Evolutionary conservation across 30 jellyfish, hydroid and myxozoan species (phyloP), one percentile per base, ranked within the genome.

Genomic region (Aurelia sp.): DNA sequence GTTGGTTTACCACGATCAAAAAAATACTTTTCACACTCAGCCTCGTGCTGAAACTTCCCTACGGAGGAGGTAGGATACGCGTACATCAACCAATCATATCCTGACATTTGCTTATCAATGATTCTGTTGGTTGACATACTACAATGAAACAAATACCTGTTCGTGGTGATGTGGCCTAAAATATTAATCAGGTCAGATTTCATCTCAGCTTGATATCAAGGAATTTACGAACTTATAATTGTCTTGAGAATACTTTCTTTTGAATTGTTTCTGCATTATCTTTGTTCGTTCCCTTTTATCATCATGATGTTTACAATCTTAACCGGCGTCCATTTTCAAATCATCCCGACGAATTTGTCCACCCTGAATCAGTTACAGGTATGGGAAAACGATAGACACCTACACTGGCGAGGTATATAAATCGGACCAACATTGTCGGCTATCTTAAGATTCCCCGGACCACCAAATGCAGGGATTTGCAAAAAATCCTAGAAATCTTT

Each of bases 361-460:
- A 76, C 87, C 87, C 22, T 76, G 76, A 76, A 76, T 76, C 4
- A 11, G 27, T 11, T 23, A 33, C 87, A 55, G 87, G 87, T 76
- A 37, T 76, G 37, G n/a, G 37, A 30, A 30, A 6, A 50, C 16
- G 74, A 3, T 52, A 11, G 55, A 44, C 55, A 44, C 15, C 13
- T 44, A 44, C 10, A 44, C 16, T 44, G 55, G 55, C 55, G 17
- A 44, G 55, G 13, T 44, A 3, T 44, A 44, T 44, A 44, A 7
- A 44, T 9, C 55, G 55, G 55, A 44, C 55, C 55, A 44, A 44
- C 1, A 6, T 44, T 44, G 10, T 44, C 7, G 55, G 55, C 55
- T 5, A 13, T 44, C 55, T 10, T 44, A 44, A 13, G 15, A 44
- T 44, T 44, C 55, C 52, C 55, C 10, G 11, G 11, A 37, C 10